Evolutionary conservation across 2,113 vertebrate genomes (phyloP).

Genomic region (Trogon surrucura): DNA sequence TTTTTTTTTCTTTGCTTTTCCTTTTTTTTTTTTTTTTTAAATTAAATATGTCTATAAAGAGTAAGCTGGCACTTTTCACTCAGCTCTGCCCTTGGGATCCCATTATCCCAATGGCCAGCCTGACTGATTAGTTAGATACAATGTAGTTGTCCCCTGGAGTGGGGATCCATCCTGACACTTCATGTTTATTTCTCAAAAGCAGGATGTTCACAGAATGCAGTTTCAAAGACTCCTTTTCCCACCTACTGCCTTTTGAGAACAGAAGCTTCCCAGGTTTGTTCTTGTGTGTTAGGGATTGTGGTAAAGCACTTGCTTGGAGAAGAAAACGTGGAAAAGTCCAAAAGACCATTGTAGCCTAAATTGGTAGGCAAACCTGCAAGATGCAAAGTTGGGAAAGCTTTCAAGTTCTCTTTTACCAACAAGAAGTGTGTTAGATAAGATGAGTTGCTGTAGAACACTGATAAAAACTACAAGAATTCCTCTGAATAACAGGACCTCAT

Average conservation of each 20-base stretch:
- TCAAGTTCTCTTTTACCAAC: background rate
- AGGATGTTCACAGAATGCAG: background rate
- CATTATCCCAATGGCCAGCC: background rate
- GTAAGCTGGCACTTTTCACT: background rate
- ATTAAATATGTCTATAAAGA: background rate
- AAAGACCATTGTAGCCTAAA: background rate
- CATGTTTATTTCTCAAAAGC: background rate
- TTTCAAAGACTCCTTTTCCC: background rate
- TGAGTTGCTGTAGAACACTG: background rate
- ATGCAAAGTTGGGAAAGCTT: background rate
- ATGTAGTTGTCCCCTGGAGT: background rate
- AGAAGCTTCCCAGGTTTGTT: background rate
- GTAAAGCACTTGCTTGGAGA: background rate
- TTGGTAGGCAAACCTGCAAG: background rate
- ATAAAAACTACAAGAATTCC: slow-evolving; percentile 2
- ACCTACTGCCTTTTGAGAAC: background rate
- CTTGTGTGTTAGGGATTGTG: background rate
- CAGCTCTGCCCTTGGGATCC: background rate
- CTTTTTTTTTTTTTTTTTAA: no score
- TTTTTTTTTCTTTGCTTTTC: accelerated
- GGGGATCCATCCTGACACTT: background rate
- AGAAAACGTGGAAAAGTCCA: background rate
- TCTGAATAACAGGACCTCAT: background rate
- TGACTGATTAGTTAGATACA: background rate
- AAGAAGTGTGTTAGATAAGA: background rate